These are phyloP conservation scores for Harpegnathos saltator DNA, from an alignment of 1,140 invertebrate genomes.

Conservation along the genomic window DNA sequence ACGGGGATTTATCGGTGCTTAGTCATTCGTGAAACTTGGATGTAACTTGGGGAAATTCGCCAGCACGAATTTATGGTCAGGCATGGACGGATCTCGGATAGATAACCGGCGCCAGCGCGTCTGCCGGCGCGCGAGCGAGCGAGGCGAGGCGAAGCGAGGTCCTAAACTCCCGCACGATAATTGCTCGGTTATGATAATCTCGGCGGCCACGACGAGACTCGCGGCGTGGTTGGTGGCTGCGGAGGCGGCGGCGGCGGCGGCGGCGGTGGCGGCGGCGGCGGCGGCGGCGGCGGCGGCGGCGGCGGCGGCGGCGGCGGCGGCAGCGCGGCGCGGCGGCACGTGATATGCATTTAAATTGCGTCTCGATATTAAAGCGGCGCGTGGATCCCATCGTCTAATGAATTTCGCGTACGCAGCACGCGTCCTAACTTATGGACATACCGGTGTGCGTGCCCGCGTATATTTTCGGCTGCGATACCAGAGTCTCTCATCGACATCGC, in stretches of 20 bases:
- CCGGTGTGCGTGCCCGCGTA: not conserved
- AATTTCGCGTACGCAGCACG: constrained; percentile 63
- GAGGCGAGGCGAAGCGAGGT: not conserved
- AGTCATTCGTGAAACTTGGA: constrained; percentile 55
- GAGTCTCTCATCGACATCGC: constrained; percentile 47
- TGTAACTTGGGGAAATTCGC: constrained; percentile 56
- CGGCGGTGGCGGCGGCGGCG: not conserved
- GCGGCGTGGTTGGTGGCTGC: not conserved
- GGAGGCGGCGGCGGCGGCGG: not conserved
- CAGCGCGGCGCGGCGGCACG: constrained; percentile 21
- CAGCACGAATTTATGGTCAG: constrained; percentile 52
- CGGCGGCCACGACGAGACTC: not conserved
- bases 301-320: not conserved
- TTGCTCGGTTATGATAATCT: constrained; percentile 67
- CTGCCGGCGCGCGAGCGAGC: constrained; percentile 4
- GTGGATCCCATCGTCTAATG: constrained; percentile 60
- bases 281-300: not conserved
- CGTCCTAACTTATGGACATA: constrained; percentile 27
- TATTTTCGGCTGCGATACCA: constrained; percentile 20
- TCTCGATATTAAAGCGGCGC: constrained; percentile 68
- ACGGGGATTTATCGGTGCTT: constrained; percentile 56
- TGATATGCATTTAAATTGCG: constrained; percentile 72
- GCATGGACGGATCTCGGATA: constrained; percentile 55
- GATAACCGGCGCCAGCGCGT: constrained; percentile 39
- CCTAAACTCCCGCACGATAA: constrained; percentile 60